Conservation (phyloP, 2,113 vertebrate species). For the Lasiurus cinereus region DNA sequence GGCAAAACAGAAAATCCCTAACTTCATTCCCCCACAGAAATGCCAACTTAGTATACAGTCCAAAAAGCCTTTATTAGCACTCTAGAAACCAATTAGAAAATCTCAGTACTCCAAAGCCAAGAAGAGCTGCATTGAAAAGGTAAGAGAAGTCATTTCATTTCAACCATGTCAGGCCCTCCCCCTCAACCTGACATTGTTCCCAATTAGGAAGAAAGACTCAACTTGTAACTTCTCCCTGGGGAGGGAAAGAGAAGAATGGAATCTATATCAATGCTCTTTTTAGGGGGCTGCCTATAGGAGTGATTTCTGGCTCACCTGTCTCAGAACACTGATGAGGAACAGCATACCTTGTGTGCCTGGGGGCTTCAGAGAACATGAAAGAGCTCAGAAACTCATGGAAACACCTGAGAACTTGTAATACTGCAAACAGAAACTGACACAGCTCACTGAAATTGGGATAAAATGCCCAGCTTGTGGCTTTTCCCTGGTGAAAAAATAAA, state of each 20-base stretch:
- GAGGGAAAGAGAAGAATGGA: not conserved
- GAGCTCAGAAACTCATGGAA: not conserved
- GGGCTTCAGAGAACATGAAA: not conserved
- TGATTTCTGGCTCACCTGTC: not conserved
- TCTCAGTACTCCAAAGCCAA: not conserved
- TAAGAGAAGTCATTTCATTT: not conserved
- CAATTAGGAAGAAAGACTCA: not conserved
- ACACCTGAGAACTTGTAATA: not conserved
- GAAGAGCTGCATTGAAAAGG: not conserved
- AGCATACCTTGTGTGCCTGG: not conserved
- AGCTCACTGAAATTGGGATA: not conserved
- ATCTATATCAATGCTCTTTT: not conserved
- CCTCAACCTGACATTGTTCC: not conserved
- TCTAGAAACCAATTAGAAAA: not conserved
- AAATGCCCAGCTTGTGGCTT: not conserved
- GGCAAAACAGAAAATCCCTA: not conserved
- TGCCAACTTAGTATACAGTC: not conserved
- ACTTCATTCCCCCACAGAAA: not conserved
- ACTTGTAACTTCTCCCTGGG: not conserved
- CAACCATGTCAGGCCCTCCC: not conserved
- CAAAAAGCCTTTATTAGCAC: not conserved
- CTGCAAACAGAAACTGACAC: not conserved
- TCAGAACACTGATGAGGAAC: not conserved
- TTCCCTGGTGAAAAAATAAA: not conserved
- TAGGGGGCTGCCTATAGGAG: not conserved